These are phyloP conservation scores for Aphyosemion australe DNA, from an alignment of 2,113 vertebrate genomes.

Conservation along the genomic window DNA sequence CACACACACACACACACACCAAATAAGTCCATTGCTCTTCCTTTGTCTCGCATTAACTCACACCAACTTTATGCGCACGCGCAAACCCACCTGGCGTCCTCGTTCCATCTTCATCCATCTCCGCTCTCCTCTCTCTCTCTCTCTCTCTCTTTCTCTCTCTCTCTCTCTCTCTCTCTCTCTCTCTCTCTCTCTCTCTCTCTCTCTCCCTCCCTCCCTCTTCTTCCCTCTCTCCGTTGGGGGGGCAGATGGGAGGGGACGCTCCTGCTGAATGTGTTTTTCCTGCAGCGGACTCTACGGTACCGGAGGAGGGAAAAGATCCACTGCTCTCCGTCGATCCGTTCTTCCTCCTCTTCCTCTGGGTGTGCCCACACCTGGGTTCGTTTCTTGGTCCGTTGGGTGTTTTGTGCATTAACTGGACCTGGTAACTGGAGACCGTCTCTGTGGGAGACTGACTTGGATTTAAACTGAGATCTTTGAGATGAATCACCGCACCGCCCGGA, in stretches of 20 bases:
- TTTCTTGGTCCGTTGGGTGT: background rate
- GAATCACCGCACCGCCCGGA: slow-evolving; percentile 6
- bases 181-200: background rate
- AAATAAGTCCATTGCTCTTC: background rate
- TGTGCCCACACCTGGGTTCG: slow-evolving; percentile 18
- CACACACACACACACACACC: too few species aligned
- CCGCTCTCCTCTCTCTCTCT: background rate
- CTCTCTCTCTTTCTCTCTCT: slow-evolving; percentile 7
- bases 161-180: slow-evolving; percentile 7
- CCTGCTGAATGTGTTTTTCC: slow-evolving; percentile 50
- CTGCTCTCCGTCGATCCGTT: slow-evolving; percentile 17
- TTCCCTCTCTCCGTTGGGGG: slow-evolving; percentile 27
- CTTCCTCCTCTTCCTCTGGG: background rate
- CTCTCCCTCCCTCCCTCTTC: slow-evolving; percentile 9
- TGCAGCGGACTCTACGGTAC: slow-evolving; percentile 50
- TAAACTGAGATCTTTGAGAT: slow-evolving; percentile 38
- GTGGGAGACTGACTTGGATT: slow-evolving; percentile 48
- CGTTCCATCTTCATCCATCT: slow-evolving; percentile 54
- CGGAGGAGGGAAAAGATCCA: slow-evolving; percentile 23
- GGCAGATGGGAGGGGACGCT: slow-evolving; percentile 66
- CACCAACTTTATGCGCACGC: slow-evolving; percentile 33
- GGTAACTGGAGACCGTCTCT: slow-evolving; percentile 11
- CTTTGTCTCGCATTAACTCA: slow-evolving; percentile 7
- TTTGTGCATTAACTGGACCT: slow-evolving; percentile 23
- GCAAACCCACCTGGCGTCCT: slow-evolving; percentile 43